Conservation (phyloP, 1,140 invertebrate species). For the Dreissena polymorpha region DNA sequence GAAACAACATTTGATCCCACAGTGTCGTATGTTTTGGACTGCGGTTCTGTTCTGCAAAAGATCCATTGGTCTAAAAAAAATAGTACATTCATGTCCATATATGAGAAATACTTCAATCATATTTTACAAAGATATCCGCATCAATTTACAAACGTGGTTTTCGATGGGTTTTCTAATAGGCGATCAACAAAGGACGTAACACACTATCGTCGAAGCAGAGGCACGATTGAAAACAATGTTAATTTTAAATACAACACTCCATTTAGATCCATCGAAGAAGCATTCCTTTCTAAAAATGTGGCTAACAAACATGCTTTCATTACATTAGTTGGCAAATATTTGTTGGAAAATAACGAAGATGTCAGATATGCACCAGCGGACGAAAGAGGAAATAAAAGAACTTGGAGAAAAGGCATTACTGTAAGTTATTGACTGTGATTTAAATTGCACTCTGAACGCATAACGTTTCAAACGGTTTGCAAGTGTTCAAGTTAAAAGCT, state of each 20-base stretch:
- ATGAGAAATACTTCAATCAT: constrained; percentile 19
- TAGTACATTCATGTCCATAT: constrained; percentile 29
- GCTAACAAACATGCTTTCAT: constrained; percentile 59
- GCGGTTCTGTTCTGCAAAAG: constrained; percentile 53
- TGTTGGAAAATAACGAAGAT: constrained; percentile 18
- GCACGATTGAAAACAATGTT: constrained; percentile 11
- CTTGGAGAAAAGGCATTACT: background rate
- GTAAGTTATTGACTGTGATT: background rate
- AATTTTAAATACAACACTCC: constrained; percentile 21
- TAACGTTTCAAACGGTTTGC: background rate
- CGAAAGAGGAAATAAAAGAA: background rate
- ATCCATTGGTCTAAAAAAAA: constrained; percentile 46
- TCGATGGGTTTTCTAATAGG: constrained; percentile 36
- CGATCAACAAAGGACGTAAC: constrained; percentile 50
- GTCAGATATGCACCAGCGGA: constrained; percentile 41
- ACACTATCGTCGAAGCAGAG: constrained; percentile 28
- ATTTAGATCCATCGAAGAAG: constrained; percentile 45
- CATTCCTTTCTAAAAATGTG: constrained; percentile 50
- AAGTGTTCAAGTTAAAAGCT: constrained; percentile 13
- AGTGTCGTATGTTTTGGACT: constrained; percentile 54
- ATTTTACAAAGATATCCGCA: constrained; percentile 15
- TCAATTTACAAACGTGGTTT: constrained; percentile 22
- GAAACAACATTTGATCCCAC: no score
- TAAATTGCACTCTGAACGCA: background rate
- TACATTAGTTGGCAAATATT: constrained; percentile 32